phyloP scores from a whole-genome alignment of 2,113 vertebrate genomes.

The Diphyllodes magnificus region DNA sequence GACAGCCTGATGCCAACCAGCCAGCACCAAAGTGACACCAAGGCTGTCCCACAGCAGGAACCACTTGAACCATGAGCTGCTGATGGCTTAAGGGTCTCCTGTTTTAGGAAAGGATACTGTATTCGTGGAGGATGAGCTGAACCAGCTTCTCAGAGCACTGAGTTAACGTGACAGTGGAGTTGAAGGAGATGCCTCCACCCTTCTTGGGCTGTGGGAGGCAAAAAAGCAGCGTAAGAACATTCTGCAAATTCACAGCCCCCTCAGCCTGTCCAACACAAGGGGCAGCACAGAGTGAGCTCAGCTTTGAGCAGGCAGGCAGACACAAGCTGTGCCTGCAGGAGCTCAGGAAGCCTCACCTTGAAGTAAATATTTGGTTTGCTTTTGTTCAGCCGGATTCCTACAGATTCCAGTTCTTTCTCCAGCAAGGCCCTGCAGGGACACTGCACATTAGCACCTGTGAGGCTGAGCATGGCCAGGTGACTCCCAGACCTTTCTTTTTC shows the following conservation, averaged over 20 bases:
- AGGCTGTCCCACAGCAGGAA: background rate
- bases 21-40: background rate
- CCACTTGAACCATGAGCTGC: background rate
- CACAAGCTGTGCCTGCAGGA: background rate
- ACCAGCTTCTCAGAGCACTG: conserved; percentile 96
- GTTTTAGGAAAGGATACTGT: conserved; percentile 87
- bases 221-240: background rate
- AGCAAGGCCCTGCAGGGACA: conserved; percentile 79
- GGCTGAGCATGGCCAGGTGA: background rate
- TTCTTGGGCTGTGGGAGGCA: conserved; percentile 86
- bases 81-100: background rate
- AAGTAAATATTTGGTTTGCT: conserved; percentile 97
- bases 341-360: conserved; percentile 80
- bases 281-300: background rate
- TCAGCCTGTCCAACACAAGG: accelerated
- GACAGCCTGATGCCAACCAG: background rate
- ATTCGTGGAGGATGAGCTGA: conserved; percentile 96
- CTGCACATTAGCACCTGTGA: background rate
- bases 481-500: background rate
- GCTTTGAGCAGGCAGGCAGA: background rate
- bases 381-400: conserved; percentile 94
- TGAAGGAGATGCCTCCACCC: conserved; percentile 95
- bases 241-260: background rate
- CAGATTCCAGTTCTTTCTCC: conserved; percentile 95
- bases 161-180: conserved; percentile 92